Percentiles rank a stretch among this genome's conserved stretches.
phyloP scores from a whole-genome alignment of 1,140 invertebrate genomes.

The Carposina sasakii region DNA sequence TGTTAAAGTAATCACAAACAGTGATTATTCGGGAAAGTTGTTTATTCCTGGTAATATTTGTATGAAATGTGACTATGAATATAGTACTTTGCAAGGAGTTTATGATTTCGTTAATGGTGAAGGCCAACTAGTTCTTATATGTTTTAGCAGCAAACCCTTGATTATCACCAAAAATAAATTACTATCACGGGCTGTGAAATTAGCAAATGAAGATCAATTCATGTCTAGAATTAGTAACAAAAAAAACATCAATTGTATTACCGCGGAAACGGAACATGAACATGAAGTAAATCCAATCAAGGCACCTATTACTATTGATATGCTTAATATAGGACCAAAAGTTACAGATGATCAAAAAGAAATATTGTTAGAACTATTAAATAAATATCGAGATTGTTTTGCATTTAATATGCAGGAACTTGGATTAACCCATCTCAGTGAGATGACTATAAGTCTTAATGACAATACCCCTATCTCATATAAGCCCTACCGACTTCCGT shows the following conservation, averaged over 20 bases:
- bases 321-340: slow-evolving; percentile 2
- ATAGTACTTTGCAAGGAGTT: slow-evolving; percentile 5
- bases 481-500: slow-evolving; percentile 22
- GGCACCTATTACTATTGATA: slow-evolving; percentile 1
- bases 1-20: neutral
- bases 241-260: neutral
- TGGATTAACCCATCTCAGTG: slow-evolving; percentile 10
- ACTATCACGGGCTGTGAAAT: neutral
- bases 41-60: slow-evolving; percentile 8
- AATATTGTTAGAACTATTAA: slow-evolving; percentile 6
- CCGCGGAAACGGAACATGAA: neutral
- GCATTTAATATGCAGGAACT: slow-evolving; percentile 19
- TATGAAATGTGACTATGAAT: slow-evolving; percentile 2
- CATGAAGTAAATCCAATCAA: neutral
- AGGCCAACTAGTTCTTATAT: neutral
- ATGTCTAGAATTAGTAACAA: neutral
- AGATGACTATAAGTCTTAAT: slow-evolving; percentile 22
- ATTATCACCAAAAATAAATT: slow-evolving; percentile 2
- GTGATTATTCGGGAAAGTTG: neutral
- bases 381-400: slow-evolving; percentile 26
- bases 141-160: neutral
- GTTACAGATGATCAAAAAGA: neutral
- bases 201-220: neutral
- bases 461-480: slow-evolving; percentile 21
- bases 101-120: slow-evolving; percentile 2